Base-by-base conservation (phyloP, 2,113 vertebrate genomes). In the Percina caprodes region DNA sequence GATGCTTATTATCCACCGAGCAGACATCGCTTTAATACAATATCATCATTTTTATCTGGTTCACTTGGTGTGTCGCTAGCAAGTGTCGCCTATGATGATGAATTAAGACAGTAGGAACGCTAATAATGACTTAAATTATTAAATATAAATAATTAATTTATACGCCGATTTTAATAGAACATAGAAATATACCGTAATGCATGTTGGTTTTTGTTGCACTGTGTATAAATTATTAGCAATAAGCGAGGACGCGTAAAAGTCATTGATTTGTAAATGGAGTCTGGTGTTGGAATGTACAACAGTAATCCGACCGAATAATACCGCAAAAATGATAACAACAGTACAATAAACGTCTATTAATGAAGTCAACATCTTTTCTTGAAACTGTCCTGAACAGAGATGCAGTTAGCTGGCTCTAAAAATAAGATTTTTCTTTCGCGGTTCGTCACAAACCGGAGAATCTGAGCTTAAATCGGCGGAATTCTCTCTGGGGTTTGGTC, bases 131-230 rank as follows among this genome's bases (percentile, higher is more conserved):
- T 18, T 4, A 0, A 23, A 49, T 16, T 11, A 18, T 23, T 24
- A 1, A 4, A 69, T 52, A 1, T 39, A 1, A 21, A 14, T 2
- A 0, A 52, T 1, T 21, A 14, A 51, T 18, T 15, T 39, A n/a
- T 2, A 2, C 0, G 77, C 74, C 67, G 82, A 79, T 3, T 60
- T 16, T 30, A 9, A 19, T 3, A 55, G 1, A 14, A 49, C 30
- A 19, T 1, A 2, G 0, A 0, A 12, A 0, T 19, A 3, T 56
- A 8, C 18, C 1, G n/a, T 12, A 12, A 3, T 0, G 3, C 0
- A 3, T 13, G 13, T 18, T 35, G 0, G 1, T 8, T 7, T 0
- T 0, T 66, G 4, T 16, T 54, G 3, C 5, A 9, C 0, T n/a
- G 4, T 49, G 6, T 26, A 21, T 5, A 1, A 49, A 13, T 46